Evolutionary conservation across 2,797 vertebrate genomes (phyloP).

Genomic region (Caiman crocodilus): DNA sequence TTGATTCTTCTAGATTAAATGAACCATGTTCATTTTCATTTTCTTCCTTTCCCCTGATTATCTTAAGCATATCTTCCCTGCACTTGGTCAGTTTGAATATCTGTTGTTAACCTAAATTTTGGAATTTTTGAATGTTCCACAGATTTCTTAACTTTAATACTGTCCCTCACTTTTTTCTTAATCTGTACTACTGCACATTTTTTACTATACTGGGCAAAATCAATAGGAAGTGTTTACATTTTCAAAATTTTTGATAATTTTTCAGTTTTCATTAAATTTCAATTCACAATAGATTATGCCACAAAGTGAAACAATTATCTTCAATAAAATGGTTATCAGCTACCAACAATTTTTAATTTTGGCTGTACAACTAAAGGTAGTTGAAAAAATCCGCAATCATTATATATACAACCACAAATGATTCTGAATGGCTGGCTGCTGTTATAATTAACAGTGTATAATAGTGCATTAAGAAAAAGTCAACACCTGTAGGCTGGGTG

Average conservation of each 20-base stretch:
- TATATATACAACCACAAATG: background rate
- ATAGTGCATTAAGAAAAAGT: background rate
- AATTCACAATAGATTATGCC: background rate
- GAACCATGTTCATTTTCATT: background rate
- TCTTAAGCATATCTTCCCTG: no score
- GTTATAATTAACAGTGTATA: background rate
- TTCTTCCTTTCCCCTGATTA: background rate
- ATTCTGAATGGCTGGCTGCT: background rate
- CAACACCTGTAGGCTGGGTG: background rate
- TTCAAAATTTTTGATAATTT: background rate
- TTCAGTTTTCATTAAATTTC: background rate
- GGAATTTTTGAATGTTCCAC: background rate
- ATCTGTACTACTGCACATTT: background rate
- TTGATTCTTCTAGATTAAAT: conserved; percentile 17
- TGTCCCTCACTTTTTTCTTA: background rate
- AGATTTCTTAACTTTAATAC: background rate
- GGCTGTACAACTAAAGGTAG: background rate
- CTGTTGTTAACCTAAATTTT: background rate
- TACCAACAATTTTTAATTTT: conserved; percentile 2
- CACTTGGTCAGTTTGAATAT: no score
- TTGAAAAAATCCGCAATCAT: background rate
- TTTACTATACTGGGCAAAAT: background rate
- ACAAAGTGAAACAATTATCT: background rate
- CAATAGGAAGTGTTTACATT: background rate
- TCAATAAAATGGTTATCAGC: background rate